A percentile compares a stretch with the other conserved stretches of the same genome.
These are phyloP conservation scores for Caenorhabditis macrosperma DNA, from an alignment of 2,888 invertebrate species.

Conservation along the genomic window DNA sequence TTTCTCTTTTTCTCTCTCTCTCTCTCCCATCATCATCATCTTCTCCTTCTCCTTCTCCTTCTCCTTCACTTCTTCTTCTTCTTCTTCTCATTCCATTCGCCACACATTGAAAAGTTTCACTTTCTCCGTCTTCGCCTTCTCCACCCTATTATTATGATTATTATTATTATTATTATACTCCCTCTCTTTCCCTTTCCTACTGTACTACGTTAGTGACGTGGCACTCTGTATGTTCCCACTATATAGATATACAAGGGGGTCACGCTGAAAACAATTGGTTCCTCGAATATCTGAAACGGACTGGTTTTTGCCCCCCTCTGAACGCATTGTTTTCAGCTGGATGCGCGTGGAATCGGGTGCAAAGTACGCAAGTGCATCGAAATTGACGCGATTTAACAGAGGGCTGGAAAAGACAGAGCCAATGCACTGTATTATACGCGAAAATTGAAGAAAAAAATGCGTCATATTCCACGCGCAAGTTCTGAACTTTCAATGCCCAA, in stretches of 20 bases:
- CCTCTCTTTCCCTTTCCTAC: neutral
- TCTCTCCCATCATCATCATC: neutral
- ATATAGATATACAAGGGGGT: neutral
- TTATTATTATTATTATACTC: neutral
- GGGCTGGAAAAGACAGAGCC: neutral
- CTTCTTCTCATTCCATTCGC: neutral
- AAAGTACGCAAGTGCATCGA: too few species aligned
- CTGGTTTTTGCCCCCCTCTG: too few species aligned
- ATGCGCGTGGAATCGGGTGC: too few species aligned
- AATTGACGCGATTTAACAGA: neutral
- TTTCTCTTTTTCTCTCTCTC: conserved; percentile 10
- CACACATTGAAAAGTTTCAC: neutral
- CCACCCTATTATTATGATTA: neutral
- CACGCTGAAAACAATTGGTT: neutral
- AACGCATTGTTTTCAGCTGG: too few species aligned
- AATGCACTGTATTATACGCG: too few species aligned
- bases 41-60: neutral
- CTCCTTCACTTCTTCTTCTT: neutral
- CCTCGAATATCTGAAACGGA: neutral
- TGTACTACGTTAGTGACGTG: neutral
- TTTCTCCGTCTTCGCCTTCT: neutral
- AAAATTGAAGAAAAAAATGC: too few species aligned
- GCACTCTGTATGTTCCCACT: neutral
- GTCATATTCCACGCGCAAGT: too few species aligned
- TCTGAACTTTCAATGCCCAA: too few species aligned